Base-by-base conservation (phyloP, 2,113 vertebrate species). In the Cnemophilus loriae region DNA sequence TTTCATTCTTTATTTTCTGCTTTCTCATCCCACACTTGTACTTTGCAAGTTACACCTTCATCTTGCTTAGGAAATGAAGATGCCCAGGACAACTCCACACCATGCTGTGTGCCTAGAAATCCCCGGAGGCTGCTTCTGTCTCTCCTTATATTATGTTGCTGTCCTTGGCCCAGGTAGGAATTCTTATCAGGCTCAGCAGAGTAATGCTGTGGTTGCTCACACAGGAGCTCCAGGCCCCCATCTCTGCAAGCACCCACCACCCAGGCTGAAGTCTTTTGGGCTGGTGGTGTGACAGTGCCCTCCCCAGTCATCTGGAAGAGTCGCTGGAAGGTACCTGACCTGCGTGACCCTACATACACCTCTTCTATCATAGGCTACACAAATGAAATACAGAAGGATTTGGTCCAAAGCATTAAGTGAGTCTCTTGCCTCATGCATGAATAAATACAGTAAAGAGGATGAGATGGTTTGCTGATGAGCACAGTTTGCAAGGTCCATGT, bases 1-100 rank as follows among this genome's bases (percentile, higher is more conserved):
- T 84, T 95, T 84, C 19, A 46, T 80, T 69, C 23, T 61, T 71
- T 57, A 37, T 87, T 92, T 91, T 76, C 80, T 77, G 28, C 32
- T 67, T 85, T 91, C 59, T 94, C 44, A 91, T 13, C 19, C 73
- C 50, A 53, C 50, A 82, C 56, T 78, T 78, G 30, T 37, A 46
- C 42, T 91, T 77, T 39, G 32, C 17, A 33, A 76, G 46, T 57
- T 47, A 56, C 53, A 57, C 32, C 28, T 85, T 50, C 35, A 19
- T 73, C 53, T 80, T 69, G 9, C 82, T 80, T 57, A 61, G 70
- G 37, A 88, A 74, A 33, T 9, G 3, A 3, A 4, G 47, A 78
- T 69, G 59, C 44, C 33, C 63, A 57, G 50, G 41, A 44, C 16
- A 57, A 32, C n/a, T 65, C 30, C 19, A 17, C n/a, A 89, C n/a